These are phyloP conservation scores for Cyclura pinguis DNA, from an alignment of 2,797 vertebrate genomes.

Conservation along the genomic window DNA sequence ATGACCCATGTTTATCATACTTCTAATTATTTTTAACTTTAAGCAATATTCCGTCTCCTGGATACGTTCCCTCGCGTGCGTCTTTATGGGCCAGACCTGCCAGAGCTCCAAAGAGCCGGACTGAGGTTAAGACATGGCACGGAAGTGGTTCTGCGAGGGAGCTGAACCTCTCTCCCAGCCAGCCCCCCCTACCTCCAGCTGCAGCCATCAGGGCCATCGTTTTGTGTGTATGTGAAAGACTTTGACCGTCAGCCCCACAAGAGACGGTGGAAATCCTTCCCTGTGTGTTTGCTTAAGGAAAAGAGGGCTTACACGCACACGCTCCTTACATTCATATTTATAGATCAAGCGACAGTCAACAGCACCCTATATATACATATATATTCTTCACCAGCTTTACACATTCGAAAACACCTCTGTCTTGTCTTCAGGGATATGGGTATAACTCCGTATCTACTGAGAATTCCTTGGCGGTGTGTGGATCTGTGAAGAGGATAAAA, in stretches of 20 bases:
- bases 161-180: neutral
- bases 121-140: neutral
- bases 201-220: neutral
- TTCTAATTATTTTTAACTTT: constrained; percentile 85
- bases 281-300: neutral
- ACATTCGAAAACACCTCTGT: constrained; percentile 34
- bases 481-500: constrained; percentile 37
- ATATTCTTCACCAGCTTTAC: constrained; percentile 42
- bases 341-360: neutral
- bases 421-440: constrained; percentile 23
- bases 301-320: neutral
- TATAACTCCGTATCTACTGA: neutral
- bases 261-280: neutral
- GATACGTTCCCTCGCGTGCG: constrained; percentile 35
- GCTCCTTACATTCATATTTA: neutral
- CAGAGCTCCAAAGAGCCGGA: neutral
- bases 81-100: neutral
- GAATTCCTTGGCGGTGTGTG: constrained; percentile 1
- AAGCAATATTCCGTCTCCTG: constrained; percentile 79
- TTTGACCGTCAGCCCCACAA: neutral
- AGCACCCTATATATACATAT: neutral
- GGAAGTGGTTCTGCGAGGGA: neutral
- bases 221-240: constrained; percentile 3
- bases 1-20: constrained; percentile 85
- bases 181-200: neutral